Evolutionary conservation across 2,888 invertebrate genomes (phyloP), one percentile per base, ranked within the genome.

Genomic region (Amphiduros pacificus): DNA sequence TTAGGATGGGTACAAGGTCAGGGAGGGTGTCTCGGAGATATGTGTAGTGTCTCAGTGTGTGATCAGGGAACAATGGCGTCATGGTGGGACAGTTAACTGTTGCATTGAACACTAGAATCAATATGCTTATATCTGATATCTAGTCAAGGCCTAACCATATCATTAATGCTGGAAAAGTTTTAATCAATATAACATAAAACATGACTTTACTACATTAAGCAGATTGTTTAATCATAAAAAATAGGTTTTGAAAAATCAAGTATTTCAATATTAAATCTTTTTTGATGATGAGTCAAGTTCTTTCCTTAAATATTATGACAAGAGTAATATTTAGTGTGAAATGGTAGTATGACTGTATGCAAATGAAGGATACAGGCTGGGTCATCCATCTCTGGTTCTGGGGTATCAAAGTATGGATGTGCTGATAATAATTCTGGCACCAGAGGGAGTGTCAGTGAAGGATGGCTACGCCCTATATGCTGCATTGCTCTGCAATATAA

Each of bases 351-450:
- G n/a, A 48, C 14, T 17, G 17, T 48, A 22, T 31, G 36, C 9
- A 4, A 20, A n/a, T n/a, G 50, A 78, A 80, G 77, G 81, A 81
- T 91, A 92, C 92, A 96, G 50, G 92, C 89, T 1, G 94, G 92
- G 81, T 97, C 96, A 73, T 97, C 95, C 2, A 98, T 93, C 78
- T 96, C 93, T 0, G 93, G 93, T 80, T 98, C 98, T 0, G 95
- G 91, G 74, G 91, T 93, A 79, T 97, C 95, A 81, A 98, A 95
- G 84, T 94, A 95, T 0, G 97, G 96, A 85, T 99, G 97, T 65
- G 93, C 90, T 68, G 90, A 91, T 20, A 99, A 86, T 61, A 99
- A 86, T 70, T 94, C 91, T 0, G 94, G 90, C 0, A 94, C 91
- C 40, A 98, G 85, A 2, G 94, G 92, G 73, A 95, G 86, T 1